Base-by-base conservation (phyloP, 1,140 invertebrate species). In the Caenorhabditis briggsae region DNA sequence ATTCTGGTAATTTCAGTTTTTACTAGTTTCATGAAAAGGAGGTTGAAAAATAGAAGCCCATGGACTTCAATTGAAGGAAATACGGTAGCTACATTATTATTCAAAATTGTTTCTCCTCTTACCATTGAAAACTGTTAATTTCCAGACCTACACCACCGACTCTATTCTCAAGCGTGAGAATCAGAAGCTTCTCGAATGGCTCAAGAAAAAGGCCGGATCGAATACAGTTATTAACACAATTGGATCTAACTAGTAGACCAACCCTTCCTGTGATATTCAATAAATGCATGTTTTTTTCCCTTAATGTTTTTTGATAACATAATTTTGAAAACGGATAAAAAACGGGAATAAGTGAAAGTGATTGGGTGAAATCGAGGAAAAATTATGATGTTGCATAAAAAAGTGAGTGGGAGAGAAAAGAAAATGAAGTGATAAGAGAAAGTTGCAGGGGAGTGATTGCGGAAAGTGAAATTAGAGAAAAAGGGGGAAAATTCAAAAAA, bases 371-470 rank as follows among this genome's bases (percentile, higher is more conserved):
- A n/a, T 20, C 20, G 20, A 53, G 46, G 70, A 50, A 23, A 78
- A 23, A 78, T 23, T 50, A 12, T 50, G 14, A 33, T 33, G 33
- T 33, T 78, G 70, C 18, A 41, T 33, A 48, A 46, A 70, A 70
- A 50, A 23, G 33, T n/a, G 65, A n/a, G 25, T 11, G 59, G 59
- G 59, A 7, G n/a, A 33, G 33, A 33, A 33, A 33, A 33, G 33
- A 33, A 33, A 33, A 33, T 33, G 70, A 14, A n/a, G 46, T 78
- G 46, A 78, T 78, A 78, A 78, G 70, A 20, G 70, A 78, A 78
- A 78, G 43, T 78, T 78, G 43, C 43, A n/a, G 18, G 50, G 64
- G 46, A 14, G 12, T 43, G 64, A 25, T n/a, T 9, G 23, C 20
- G 18, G n/a, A 70, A 46, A n/a, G 64, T 70, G 33, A 12, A 64